Conservation (phyloP, 2,797 vertebrate genomes). For the Hypotaenidia okinawae region DNA sequence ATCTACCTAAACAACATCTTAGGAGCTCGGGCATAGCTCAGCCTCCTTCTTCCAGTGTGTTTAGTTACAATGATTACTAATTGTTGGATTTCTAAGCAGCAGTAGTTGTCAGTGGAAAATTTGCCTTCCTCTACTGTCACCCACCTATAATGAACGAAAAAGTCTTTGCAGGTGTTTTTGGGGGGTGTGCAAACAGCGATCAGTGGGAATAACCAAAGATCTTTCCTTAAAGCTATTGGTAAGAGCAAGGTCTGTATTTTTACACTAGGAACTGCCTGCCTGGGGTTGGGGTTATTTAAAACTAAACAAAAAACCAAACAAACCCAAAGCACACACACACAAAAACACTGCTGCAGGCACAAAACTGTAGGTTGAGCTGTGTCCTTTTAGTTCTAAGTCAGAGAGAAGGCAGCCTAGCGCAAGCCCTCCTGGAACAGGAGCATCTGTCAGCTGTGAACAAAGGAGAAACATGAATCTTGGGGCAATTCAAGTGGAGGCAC, state of each 20-base stretch:
- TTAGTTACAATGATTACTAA: neutral
- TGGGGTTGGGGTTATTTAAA: neutral
- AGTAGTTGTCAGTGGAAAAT: neutral
- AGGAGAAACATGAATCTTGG: neutral
- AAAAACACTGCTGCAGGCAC: neutral
- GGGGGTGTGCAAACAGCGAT: neutral
- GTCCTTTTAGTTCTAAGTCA: too few relatives aligned
- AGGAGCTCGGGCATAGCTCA: neutral
- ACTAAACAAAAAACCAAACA: neutral
- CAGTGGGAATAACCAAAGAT: neutral
- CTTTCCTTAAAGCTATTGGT: neutral
- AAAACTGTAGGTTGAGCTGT: neutral
- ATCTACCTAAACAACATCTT: neutral
- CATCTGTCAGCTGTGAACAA: neutral
- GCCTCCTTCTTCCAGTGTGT: neutral
- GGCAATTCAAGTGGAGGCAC: neutral
- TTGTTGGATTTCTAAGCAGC: neutral
- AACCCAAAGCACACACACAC: too few relatives aligned
- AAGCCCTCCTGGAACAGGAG: neutral
- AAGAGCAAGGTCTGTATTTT: neutral
- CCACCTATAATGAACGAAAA: accelerated
- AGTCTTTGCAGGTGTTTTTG: neutral
- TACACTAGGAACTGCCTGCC: neutral
- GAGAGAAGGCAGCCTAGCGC: neutral
- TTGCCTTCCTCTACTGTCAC: neutral